phyloP scores from a whole-genome alignment of 2,797 vertebrate genomes.

The Lutjanus argentimaculatus region DNA sequence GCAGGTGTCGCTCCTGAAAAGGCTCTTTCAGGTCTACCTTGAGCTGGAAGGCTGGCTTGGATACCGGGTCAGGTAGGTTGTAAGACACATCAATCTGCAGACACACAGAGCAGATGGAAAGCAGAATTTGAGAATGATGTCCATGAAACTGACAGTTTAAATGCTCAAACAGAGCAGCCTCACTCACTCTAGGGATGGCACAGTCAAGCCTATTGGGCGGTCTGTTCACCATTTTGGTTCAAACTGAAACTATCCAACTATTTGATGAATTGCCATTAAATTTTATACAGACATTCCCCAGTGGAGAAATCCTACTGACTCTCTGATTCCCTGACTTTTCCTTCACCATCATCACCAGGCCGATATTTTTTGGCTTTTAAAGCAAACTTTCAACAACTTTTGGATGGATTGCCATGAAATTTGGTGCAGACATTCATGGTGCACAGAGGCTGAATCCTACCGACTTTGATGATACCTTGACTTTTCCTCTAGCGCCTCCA shows the following conservation, averaged over 20 bases:
- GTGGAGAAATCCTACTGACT: not conserved
- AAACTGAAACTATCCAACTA: not conserved
- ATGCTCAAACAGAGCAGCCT: not conserved
- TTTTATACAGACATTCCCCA: not conserved
- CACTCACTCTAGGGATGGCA: not conserved
- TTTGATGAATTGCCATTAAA: not conserved
- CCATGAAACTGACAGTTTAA: not conserved
- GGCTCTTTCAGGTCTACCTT: constrained; percentile 92
- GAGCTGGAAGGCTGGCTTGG: constrained; percentile 95
- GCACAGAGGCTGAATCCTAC: not conserved
- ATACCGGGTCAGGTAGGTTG: constrained; percentile 92
- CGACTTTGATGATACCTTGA: not conserved
- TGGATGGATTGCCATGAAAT: too few relatives aligned
- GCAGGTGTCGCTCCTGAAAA: constrained; percentile 78
- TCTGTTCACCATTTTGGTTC: not conserved
- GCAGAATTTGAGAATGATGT: not conserved
- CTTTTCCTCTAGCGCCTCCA: not conserved
- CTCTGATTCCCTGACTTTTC: not conserved
- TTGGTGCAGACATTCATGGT: not conserved
- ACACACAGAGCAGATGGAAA: constrained; percentile 11
- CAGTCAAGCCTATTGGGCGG: too few relatives aligned
- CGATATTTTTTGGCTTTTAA: too few relatives aligned
- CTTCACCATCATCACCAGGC: not conserved
- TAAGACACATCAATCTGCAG: constrained; percentile 93
- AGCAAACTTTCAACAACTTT: too few relatives aligned